A percentile compares a stretch with the other conserved stretches of the same genome.
Conservation (phyloP, 2,888 invertebrate species). For the Sphecodes monilicornis region DNA sequence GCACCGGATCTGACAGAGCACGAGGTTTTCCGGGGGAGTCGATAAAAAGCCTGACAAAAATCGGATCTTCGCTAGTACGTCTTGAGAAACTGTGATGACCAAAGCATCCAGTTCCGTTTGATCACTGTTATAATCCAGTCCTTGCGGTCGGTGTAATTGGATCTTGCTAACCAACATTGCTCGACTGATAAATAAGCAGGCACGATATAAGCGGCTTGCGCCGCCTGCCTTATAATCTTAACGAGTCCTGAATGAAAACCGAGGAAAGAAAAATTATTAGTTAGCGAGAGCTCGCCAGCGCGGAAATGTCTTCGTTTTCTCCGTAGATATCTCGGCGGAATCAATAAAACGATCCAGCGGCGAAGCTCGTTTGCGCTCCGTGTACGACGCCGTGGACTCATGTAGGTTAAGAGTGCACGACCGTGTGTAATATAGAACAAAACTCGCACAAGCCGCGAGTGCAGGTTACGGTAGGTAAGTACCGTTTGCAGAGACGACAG, state of each 20-base stretch:
- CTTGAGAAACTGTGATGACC: not conserved
- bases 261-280: not conserved
- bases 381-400: slow-evolving; percentile 34
- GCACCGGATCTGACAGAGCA: not conserved
- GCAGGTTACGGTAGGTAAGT: slow-evolving; percentile 68
- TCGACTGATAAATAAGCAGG: not conserved
- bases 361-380: slow-evolving; percentile 22
- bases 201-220: not conserved
- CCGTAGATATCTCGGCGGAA: not conserved
- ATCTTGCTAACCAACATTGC: slow-evolving; percentile 8
- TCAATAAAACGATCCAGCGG: slow-evolving; percentile 29
- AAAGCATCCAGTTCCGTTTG: not conserved
- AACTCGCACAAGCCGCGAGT: slow-evolving; percentile 57
- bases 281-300: not conserved
- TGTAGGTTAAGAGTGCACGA: slow-evolving; percentile 67
- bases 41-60: not conserved
- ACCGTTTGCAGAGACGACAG: slow-evolving; percentile 71
- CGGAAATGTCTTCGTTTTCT: not conserved
- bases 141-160: slow-evolving; percentile 4
- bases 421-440: slow-evolving; percentile 53
- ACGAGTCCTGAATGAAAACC: not conserved
- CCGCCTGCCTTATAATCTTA: not conserved
- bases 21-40: not conserved
- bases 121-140: slow-evolving; percentile 1
- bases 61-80: not conserved